phyloP scores from a whole-genome alignment of 2,113 vertebrate species.

The Peromyscus leucopus region DNA sequence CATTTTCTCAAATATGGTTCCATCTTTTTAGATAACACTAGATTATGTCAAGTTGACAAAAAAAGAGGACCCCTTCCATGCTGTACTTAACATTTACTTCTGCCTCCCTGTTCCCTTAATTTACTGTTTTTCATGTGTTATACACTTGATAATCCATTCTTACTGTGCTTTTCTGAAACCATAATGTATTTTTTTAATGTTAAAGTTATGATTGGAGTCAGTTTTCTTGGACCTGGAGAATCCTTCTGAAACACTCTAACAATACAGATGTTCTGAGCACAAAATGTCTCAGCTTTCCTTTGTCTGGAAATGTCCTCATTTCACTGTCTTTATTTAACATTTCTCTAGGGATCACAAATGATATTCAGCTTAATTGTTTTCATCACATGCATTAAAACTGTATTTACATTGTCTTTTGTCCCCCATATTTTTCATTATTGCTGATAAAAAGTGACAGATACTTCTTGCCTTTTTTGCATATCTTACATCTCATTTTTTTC shows the following conservation, averaged over 20 bases:
- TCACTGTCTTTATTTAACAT: not conserved
- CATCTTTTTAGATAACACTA: not conserved
- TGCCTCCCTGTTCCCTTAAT: not conserved
- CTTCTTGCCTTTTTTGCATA: slow-evolving; percentile 3
- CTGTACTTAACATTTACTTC: not conserved
- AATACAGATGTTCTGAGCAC: not conserved
- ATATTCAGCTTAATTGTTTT: not conserved
- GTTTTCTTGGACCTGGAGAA: not conserved
- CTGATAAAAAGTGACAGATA: not conserved
- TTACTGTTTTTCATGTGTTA: not conserved
- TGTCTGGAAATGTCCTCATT: not conserved
- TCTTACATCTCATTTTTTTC: not conserved
- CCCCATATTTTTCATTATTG: not conserved
- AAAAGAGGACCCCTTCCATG: not conserved
- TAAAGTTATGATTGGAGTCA: not conserved
- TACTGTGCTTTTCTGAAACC: not conserved
- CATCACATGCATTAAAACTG: not conserved
- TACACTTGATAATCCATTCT: not conserved
- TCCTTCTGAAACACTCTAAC: not conserved
- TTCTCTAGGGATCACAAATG: not conserved
- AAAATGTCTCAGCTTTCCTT: not conserved
- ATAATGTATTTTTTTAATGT: not conserved
- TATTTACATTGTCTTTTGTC: not conserved
- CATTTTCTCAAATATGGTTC: not conserved
- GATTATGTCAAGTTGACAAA: not conserved